Percentiles rank a stretch among this genome's conserved stretches.
phyloP scores from a whole-genome alignment of 2,888 invertebrate genomes.

The Adineta ricciae region DNA sequence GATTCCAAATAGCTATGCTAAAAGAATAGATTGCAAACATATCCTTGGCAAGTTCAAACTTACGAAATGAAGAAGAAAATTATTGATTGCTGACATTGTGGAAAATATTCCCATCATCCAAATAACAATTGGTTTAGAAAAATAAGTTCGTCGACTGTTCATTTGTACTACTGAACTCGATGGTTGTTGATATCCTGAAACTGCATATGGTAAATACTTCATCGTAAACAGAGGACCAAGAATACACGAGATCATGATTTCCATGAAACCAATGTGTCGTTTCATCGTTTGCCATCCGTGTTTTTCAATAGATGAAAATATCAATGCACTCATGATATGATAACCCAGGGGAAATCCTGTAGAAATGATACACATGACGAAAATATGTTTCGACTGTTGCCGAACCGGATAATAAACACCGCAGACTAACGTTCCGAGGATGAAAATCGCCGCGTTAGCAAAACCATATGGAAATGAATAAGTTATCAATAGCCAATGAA shows the following conservation, averaged over 20 bases:
- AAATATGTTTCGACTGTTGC: conserved; percentile 20
- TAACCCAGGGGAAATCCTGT: conserved; percentile 31
- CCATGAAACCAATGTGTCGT: neutral
- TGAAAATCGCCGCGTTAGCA: conserved; percentile 22
- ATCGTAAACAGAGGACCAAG: conserved; percentile 21
- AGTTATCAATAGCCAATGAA: conserved; percentile 30
- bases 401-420: conserved; percentile 27
- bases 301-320: conserved; percentile 18
- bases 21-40: too few relatives aligned
- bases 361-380: conserved; percentile 21
- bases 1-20: conserved; percentile 3
- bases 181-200: neutral
- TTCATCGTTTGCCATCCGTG: conserved; percentile 23
- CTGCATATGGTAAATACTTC: neutral
- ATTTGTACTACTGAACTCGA: neutral
- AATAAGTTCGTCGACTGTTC: conserved; percentile 1
- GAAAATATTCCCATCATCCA: conserved; percentile 26
- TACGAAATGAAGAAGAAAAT: conserved; percentile 28
- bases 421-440: conserved; percentile 25
- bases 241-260: neutral
- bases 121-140: neutral
- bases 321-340: conserved; percentile 27
- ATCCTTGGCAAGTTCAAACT: too few relatives aligned
- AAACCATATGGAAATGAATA: conserved; percentile 32
- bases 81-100: conserved; percentile 22